Conservation (phyloP, 2,797 vertebrate species). For the Jordanella pulchra region DNA sequence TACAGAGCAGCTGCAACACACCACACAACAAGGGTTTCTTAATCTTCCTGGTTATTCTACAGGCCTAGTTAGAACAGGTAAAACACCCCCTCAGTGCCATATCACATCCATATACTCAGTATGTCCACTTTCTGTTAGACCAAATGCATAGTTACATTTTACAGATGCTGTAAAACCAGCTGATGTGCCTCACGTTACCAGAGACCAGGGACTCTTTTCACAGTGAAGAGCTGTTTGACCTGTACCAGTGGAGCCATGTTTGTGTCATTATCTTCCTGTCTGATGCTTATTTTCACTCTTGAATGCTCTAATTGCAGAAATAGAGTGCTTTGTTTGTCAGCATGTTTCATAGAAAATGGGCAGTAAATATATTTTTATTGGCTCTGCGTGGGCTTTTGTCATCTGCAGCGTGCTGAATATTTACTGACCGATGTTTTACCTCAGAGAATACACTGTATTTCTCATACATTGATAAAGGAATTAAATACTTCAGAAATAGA, state of each 20-base stretch:
- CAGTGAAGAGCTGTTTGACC: conserved; percentile 72
- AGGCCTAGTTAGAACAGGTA: neutral
- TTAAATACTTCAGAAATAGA: neutral
- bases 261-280: conserved; percentile 67
- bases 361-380: conserved; percentile 62
- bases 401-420: conserved; percentile 15
- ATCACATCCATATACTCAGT: neutral
- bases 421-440: conserved; percentile 14
- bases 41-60: neutral
- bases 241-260: conserved; percentile 55
- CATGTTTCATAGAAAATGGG: conserved; percentile 51
- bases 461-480: conserved; percentile 3
- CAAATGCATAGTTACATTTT: neutral
- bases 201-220: conserved; percentile 46
- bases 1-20: neutral
- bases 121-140: neutral
- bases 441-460: conserved; percentile 2
- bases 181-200: conserved; percentile 18
- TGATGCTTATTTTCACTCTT: conserved; percentile 70
- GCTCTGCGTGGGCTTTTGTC: conserved; percentile 35
- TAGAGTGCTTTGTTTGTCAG: conserved; percentile 70
- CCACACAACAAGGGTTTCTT: neutral
- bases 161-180: conserved; percentile 10
- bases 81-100: neutral
- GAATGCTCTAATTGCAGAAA: conserved; percentile 68